Base-by-base conservation (phyloP, 2,888 invertebrate species). In the Drosophila parthenogenetica region DNA sequence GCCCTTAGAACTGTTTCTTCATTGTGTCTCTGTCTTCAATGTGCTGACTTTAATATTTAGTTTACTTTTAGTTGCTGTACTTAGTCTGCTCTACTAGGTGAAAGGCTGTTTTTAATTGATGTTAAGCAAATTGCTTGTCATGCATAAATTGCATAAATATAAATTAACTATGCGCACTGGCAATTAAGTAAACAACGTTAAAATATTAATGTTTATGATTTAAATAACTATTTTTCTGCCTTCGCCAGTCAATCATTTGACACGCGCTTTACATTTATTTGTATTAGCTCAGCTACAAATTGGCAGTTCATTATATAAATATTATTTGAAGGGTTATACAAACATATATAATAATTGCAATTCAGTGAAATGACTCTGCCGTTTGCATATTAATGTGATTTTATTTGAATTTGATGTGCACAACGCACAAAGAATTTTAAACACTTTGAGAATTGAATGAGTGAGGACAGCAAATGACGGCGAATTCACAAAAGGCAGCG, bases 321-420 rank as follows among this genome's bases (percentile, higher is more conserved):
- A 16, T 42, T 13, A 35, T 17, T 5, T 35, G 16, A n/a, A 8
- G 17, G 3, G 40, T 17, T 14, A 35, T 57, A 59, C 29, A 14
- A 55, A 57, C 65, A 42, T 49, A 67, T 61, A 43, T 51, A 62
- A 32, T 42, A 14, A 54, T 58, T 61, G 49, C 25, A 43, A 32
- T 63, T 68, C 37, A 69, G 62, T 69, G 73, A 75, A 83, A 77
- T 75, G 75, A 73, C 60, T 65, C 53, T 49, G 73, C 57, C 42
- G 78, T 73, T 73, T 85, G 85, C 85, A 85, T 85, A 81, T 80
- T 67, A 84, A 85, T 78, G 65, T 59, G 46, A 49, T 72, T 51
- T 49, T 55, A 39, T 62, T 48, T 49, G 39, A 70, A 61, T 62
- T 59, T 48, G 58, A 72, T 67, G 70, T 73, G 79, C 59, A 59